Evolutionary conservation across 1,140 invertebrate genomes (phyloP), one percentile per base, ranked within the genome.

Genomic region (Plectrocnemia conspersa): DNA sequence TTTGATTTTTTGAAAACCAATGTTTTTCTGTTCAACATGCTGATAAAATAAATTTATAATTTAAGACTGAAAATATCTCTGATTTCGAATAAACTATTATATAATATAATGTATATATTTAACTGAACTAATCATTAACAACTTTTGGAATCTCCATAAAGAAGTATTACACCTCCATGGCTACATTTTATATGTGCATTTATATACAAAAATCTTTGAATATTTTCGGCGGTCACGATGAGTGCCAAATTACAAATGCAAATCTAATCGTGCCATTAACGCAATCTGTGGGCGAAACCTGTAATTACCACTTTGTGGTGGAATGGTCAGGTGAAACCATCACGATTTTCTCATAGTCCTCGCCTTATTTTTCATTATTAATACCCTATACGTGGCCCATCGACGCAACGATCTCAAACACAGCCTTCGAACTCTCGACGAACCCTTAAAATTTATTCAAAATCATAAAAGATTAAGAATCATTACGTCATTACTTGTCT

Each of bases 201-300:
- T n/a, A n/a, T n/a, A n/a, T n/a, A n/a, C n/a, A n/a, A n/a, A n/a
- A n/a, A n/a, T n/a, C n/a, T n/a, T n/a, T n/a, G n/a, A n/a, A n/a
- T n/a, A n/a, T n/a, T n/a, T n/a, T n/a, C n/a, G n/a, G n/a, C n/a
- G 13, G 27, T 9, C 27, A 16, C 32, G 40, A 49, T 47, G 49
- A 44, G 35, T 40, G 54, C 54, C 58, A 56, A 60, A 60, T 60
- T 60, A 53, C 54, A 50, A 60, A 60, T 60, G 58, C 58, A 60
- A 60, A 60, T 60, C 58, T 60, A 54, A 60, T 60, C 54, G 53
- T 15, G 53, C 48, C 54, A 60, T 60, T 60, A 56, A 49, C 49
- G 58, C 53, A 45, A 56, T 56, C 56, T 54, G 42, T 38, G 58
- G 47, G 29, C 25, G 53, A 23, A 44, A 24, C 58, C 35, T 44